phyloP scores from a whole-genome alignment of 2,888 invertebrate genomes.

The Pollenia labialis region DNA sequence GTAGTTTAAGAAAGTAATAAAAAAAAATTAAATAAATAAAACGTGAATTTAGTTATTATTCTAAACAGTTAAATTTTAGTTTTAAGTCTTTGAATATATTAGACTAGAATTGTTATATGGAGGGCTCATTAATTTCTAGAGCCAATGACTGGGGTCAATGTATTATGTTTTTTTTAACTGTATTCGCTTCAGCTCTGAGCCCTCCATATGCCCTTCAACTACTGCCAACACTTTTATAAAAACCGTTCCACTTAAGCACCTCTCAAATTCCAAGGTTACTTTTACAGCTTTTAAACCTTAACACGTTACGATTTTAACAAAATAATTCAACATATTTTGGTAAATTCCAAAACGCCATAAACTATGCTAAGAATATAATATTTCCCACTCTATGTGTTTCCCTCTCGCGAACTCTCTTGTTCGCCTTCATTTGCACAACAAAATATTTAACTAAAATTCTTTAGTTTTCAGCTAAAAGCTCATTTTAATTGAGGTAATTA shows the following conservation, averaged over 20 bases:
- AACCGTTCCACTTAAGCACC: background rate
- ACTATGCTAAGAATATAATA: constrained; percentile 31
- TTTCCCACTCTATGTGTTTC: background rate
- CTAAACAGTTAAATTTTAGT: no score
- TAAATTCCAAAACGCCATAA: constrained; percentile 25
- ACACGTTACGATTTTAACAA: background rate
- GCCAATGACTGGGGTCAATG: no score
- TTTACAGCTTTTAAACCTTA: constrained; percentile 5
- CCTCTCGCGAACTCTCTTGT: background rate
- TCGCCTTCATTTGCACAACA: background rate
- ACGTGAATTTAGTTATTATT: no score
- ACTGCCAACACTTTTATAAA: background rate
- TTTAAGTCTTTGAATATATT: no score
- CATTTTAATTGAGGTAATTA: constrained; percentile 56
- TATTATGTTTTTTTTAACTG: no score
- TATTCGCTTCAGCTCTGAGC: no score
- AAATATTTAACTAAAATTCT: constrained; percentile 7
- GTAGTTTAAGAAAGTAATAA: constrained; percentile 10
- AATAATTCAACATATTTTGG: constrained; percentile 33
- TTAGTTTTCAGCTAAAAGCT: constrained; percentile 25
- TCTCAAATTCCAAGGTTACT: constrained; percentile 41
- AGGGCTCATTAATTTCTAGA: no score
- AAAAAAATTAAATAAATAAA: background rate
- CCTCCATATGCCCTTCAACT: background rate
- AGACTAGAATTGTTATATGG: no score